Conservation (phyloP, 2,113 vertebrate genomes). For the Seriola dumerili region DNA sequence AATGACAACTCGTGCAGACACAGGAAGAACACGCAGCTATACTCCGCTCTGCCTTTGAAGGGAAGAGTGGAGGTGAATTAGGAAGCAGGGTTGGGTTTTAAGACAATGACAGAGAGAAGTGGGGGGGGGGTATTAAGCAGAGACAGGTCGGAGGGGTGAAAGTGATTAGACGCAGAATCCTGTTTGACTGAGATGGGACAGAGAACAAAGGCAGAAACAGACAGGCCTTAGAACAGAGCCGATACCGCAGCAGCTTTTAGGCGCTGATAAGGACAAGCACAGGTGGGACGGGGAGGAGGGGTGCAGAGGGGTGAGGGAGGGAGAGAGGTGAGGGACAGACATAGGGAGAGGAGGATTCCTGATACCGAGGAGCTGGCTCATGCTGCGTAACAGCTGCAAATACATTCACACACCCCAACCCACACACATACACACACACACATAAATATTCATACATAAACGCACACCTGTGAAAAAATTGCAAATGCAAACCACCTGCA, state of each 20-base stretch:
- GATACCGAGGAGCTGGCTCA: conserved; percentile 3
- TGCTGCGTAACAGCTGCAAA: conserved; percentile 14
- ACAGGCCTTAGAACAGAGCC: conserved; percentile 14
- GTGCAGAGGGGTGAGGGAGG: not conserved
- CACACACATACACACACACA: not conserved
- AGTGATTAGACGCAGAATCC: conserved; percentile 48
- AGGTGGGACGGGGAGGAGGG: conserved; percentile 18
- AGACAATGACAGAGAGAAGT: not conserved
- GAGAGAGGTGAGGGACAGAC: not conserved
- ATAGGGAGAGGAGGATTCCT: not conserved
- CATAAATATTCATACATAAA: not conserved
- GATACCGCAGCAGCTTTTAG: conserved; percentile 27
- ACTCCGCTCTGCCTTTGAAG: not conserved
- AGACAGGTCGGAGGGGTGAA: conserved; percentile 42
- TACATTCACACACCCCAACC: not conserved
- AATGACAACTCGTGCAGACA: not conserved
- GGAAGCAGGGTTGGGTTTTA: conserved; percentile 16
- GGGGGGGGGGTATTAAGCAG: conserved; percentile 21
- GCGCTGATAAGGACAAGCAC: conserved; percentile 33
- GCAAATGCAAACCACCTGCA: not conserved
- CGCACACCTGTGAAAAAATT: not conserved
- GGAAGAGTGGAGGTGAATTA: conserved; percentile 8
- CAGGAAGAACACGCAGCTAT: not conserved
- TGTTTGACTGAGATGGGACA: conserved; percentile 37
- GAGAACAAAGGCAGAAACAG: conserved; percentile 55